These are phyloP conservation scores for Blennius ocellaris DNA, from an alignment of 2,113 vertebrate species.

Conservation along the genomic window DNA sequence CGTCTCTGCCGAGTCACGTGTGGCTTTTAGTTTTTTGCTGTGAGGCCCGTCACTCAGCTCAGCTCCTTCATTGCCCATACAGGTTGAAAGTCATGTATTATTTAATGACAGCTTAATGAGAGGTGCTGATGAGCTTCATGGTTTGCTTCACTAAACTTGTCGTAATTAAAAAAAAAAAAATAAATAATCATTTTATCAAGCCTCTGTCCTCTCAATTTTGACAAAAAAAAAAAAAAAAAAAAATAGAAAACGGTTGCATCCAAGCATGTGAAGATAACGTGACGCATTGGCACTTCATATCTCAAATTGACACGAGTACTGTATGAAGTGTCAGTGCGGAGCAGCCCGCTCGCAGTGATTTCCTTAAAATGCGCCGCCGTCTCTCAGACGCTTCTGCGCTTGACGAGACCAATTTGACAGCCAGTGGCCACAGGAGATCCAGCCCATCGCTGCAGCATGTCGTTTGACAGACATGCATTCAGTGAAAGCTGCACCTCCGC, in stretches of 20 bases:
- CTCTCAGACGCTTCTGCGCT: constrained; percentile 25
- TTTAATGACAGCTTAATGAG: constrained; percentile 50
- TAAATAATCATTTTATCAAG: constrained; percentile 20
- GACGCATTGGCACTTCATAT: constrained; percentile 36
- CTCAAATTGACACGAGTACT: constrained; percentile 40
- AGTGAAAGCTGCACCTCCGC: constrained; percentile 17
- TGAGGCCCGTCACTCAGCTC: constrained; percentile 33
- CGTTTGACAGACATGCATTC: constrained; percentile 32
- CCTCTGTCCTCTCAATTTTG: not conserved
- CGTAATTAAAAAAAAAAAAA: too few species aligned
- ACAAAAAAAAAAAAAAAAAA: too few species aligned
- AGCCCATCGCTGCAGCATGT: not conserved
- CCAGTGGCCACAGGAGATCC: constrained; percentile 43
- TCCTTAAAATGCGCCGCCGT: constrained; percentile 36
- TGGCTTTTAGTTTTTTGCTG: constrained; percentile 34
- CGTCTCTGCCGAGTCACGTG: constrained; percentile 26
- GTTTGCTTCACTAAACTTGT: constrained; percentile 23
- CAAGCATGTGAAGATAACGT: constrained; percentile 2
- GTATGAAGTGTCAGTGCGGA: constrained; percentile 37
- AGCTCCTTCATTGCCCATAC: constrained; percentile 34
- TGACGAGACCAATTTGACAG: constrained; percentile 42
- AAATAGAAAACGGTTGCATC: too few species aligned
- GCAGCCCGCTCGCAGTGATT: constrained; percentile 17
- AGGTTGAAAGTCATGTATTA: constrained; percentile 52
- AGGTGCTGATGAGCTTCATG: constrained; percentile 18